phyloP scores from a whole-genome alignment of 1,140 invertebrate species.

The Drosophila quadrilineata region DNA sequence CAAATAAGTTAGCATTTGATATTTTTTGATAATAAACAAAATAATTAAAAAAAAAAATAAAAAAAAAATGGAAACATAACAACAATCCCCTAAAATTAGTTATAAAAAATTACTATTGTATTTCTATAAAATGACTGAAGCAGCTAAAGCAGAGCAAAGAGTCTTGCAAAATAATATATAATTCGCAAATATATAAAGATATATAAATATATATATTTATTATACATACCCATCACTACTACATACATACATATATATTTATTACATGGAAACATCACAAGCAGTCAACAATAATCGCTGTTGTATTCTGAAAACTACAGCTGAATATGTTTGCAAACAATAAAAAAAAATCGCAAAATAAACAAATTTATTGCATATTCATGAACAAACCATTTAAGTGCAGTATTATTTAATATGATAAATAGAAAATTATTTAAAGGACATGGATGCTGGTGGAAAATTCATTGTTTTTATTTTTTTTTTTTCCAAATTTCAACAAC shows the following conservation, averaged over 20 bases:
- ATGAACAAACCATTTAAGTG: too few species aligned
- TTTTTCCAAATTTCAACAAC: too few species aligned
- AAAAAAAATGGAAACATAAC: neutral
- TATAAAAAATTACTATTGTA: constrained; percentile 55
- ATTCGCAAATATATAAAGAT: constrained; percentile 24
- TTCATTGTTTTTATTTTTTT: too few species aligned
- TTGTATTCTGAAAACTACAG: constrained; percentile 5
- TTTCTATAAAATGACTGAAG: constrained; percentile 53
- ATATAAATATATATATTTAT: constrained; percentile 23
- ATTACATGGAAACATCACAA: constrained; percentile 23
- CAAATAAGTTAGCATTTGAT: constrained; percentile 72
- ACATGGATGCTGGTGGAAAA: too few species aligned
- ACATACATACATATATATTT: constrained; percentile 29
- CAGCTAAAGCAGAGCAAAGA: constrained; percentile 14
- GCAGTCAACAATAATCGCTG: constrained; percentile 19
- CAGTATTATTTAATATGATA: too few species aligned
- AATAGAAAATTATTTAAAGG: too few species aligned
- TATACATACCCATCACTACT: constrained; percentile 12
- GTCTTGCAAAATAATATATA: constrained; percentile 33
- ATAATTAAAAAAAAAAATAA: too few species aligned
- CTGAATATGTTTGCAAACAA: too few species aligned
- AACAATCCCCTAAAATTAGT: constrained; percentile 40
- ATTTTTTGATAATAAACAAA: constrained; percentile 63
- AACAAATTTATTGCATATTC: too few species aligned
- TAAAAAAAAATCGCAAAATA: neutral